Evolutionary conservation across 2,113 vertebrate species (phyloP).

Genomic region (Leptocoma aspasia): DNA sequence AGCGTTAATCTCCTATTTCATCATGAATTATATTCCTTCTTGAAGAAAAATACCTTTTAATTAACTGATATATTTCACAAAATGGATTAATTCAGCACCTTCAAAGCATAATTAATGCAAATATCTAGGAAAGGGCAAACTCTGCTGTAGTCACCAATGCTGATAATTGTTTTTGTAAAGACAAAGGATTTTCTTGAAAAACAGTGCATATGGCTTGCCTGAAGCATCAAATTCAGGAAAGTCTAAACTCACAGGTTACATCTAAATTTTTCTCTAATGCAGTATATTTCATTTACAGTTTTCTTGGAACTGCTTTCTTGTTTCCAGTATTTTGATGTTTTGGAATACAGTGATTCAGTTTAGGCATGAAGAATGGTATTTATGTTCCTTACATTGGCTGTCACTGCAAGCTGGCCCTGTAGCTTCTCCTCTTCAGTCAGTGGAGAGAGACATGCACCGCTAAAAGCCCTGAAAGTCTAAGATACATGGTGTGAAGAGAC

Average conservation of each 20-base stretch:
- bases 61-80: neutral
- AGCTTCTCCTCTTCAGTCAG: neutral
- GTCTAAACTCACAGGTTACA: neutral
- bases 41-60: slow-evolving; percentile 3
- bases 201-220: neutral
- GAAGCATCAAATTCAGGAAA: neutral
- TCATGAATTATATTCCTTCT: neutral
- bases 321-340: neutral
- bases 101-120: neutral
- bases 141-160: neutral
- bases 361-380: neutral
- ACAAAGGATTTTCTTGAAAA: neutral
- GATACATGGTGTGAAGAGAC: no score
- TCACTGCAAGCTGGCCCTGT: neutral
- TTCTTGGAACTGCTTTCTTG: neutral
- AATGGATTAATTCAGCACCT: neutral
- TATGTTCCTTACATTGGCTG: rapidly evolving
- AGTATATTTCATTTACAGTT: neutral
- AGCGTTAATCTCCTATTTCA: neutral
- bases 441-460: neutral
- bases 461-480: neutral
- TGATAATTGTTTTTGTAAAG: neutral
- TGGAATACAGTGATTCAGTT: neutral
- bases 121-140: neutral
- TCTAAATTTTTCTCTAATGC: neutral